A percentile compares a stretch with the other conserved stretches of the same genome.
These are phyloP conservation scores for Oreohelix idahoensis DNA, from an alignment of 1,140 invertebrate species.

Conservation along the genomic window DNA sequence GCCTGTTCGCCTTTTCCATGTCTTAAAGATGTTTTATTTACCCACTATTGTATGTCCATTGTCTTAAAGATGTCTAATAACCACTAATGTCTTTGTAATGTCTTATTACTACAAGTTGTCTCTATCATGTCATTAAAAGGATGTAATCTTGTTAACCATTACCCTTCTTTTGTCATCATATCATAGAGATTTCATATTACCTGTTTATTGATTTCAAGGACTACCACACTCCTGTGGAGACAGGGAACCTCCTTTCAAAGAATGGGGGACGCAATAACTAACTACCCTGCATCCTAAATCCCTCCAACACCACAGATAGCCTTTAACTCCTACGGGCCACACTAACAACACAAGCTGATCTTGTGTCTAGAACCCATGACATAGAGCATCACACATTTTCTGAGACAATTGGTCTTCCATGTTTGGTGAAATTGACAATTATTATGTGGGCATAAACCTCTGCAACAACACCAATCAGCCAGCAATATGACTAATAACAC, in stretches of 20 bases:
- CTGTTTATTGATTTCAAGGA: no score
- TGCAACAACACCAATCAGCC: conserved; percentile 35
- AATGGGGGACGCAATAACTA: conserved; percentile 56
- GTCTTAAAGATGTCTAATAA: no score
- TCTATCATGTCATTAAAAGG: no score
- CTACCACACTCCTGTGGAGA: conserved; percentile 88
- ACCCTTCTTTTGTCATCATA: no score
- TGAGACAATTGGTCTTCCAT: conserved; percentile 31
- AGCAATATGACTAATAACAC: not conserved
- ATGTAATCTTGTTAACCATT: no score
- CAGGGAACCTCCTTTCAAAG: conserved; percentile 64
- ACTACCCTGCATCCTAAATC: conserved; percentile 66
- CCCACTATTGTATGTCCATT: no score
- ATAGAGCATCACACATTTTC: not conserved
- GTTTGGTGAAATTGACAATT: conserved; percentile 34
- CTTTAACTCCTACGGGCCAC: conserved; percentile 3
- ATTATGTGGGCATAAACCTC: conserved; percentile 39
- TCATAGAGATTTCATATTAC: no score
- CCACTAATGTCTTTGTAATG: no score
- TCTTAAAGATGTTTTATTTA: no score
- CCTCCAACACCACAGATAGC: conserved; percentile 59
- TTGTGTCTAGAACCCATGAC: conserved; percentile 37
- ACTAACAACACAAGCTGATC: conserved; percentile 18
- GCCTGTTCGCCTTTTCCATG: no score
- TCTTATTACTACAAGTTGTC: no score